Conservation (phyloP, 2,113 vertebrate species). For the Irena cyanogastra region DNA sequence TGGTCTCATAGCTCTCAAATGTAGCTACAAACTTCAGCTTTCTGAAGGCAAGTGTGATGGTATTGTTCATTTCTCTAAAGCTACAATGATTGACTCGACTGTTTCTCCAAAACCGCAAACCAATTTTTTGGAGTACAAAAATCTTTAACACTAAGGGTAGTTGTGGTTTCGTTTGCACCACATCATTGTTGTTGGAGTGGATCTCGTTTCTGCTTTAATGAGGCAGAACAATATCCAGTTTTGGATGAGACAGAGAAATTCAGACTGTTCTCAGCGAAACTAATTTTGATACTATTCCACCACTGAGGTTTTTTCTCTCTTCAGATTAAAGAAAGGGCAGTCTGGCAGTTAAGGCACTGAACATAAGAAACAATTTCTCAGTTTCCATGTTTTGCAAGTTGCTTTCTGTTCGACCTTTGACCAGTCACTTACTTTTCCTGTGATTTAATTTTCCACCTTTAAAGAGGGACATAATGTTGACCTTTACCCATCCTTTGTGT, state of each 20-base stretch:
- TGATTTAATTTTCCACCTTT: constrained; percentile 24
- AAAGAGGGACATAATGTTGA: not conserved
- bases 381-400: not conserved
- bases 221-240: not conserved
- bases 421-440: not conserved
- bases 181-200: not conserved
- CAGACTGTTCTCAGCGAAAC: not conserved
- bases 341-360: not conserved
- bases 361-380: not conserved
- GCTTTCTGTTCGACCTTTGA: not conserved
- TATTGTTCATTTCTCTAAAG: not conserved
- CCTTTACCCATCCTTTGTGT: not conserved
- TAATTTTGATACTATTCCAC: not conserved
- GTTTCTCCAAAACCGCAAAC: not conserved
- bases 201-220: not conserved
- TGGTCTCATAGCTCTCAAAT: not conserved
- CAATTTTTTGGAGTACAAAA: not conserved
- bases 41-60: not conserved
- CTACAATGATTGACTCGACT: not conserved
- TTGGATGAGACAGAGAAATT: not conserved
- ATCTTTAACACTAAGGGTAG: not conserved
- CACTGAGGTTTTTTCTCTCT: not conserved
- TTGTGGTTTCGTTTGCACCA: not conserved
- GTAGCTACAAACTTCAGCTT: not conserved
- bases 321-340: not conserved